Conservation (phyloP, 2,888 invertebrate species). For the Zygothrica quintamaculata region DNA sequence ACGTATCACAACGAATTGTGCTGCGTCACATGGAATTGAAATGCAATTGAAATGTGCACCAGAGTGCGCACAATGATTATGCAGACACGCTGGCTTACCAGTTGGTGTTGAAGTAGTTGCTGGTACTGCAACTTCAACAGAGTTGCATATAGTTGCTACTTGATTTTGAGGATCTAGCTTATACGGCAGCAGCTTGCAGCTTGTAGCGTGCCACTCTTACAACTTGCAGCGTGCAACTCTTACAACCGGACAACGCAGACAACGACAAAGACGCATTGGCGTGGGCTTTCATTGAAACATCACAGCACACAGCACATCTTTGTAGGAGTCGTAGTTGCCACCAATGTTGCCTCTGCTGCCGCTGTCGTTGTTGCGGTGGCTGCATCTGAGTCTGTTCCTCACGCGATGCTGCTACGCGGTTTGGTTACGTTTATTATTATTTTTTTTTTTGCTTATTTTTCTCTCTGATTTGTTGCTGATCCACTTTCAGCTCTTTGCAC, state of each 20-base stretch:
- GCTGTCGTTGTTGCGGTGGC: conserved; percentile 28
- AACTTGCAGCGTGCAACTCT: conserved; percentile 25
- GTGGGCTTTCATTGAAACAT: conserved; percentile 68
- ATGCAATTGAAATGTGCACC: conserved; percentile 74
- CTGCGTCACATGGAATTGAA: conserved; percentile 78
- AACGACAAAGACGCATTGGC: conserved; percentile 45
- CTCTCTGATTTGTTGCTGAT: conserved; percentile 63
- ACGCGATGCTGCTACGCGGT: conserved; percentile 80
- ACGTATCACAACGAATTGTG: conserved; percentile 61
- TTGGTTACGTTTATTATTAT: conserved; percentile 80
- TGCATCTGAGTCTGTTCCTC: conserved; percentile 63
- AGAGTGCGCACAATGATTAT: conserved; percentile 75
- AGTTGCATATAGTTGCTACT: too few relatives aligned
- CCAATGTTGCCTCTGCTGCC: conserved; percentile 6
- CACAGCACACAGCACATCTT: conserved; percentile 56
- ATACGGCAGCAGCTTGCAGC: too few relatives aligned
- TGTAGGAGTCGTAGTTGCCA: conserved; percentile 60
- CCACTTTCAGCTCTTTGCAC: conserved; percentile 77
- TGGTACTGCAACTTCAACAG: too few relatives aligned
- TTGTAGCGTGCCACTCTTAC: conserved; percentile 1
- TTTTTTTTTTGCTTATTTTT: conserved; percentile 32
- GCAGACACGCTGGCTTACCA: conserved; percentile 51
- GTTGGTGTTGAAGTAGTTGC: conserved; percentile 8
- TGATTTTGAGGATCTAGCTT: conserved; percentile 44
- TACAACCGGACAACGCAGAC: conserved; percentile 52